Evolutionary conservation across 2,113 vertebrate species (phyloP), one percentile per base, ranked within the genome.

Genomic region (Tor tambroides): DNA sequence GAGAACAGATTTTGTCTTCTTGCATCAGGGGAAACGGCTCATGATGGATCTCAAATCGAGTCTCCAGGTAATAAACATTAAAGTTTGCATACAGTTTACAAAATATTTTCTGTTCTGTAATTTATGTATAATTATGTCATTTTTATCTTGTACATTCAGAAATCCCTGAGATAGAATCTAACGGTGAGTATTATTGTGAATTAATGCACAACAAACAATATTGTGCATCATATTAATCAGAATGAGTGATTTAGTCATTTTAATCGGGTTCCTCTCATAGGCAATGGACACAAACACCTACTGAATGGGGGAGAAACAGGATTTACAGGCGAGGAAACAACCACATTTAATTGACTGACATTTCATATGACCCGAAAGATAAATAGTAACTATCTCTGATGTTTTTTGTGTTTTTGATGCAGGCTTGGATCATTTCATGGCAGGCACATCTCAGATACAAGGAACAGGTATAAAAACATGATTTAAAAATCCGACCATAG

Each of bases 211-310:
- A 11, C 43, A 46, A 46, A 46, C 12, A 19, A 51, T 49, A 63
- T 23, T 21, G 35, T 56, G 35, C 32, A 28, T 28, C 17, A 61
- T 26, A 21, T 67, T 17, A 56, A 78, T 11, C 43, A 84, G 14
- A 46, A 65, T 15, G 19, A 23, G 46, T 15, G 30, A 83, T 78
- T 35, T 26, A 83, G 71, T 82, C 17, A 19, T 17, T 14, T 80
- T 74, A 63, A 71, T 3, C 41, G 5, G 80, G 15, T 32, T 77
- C 19, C 43, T 89, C 35, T 82, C 38, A 19, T 80, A 95, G 95
- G 93, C 28, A 95, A 94, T 6, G 93, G 93, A 74, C 93, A 94
- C 56, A 95, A 95, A 83, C 92, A 94, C 21, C 78, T 95, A 28
- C 92, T 88, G 14, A 93, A 91, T 83, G 93, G 91, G 51, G 69